Conservation (phyloP, 2,113 vertebrate genomes). For the Anhinga anhinga region DNA sequence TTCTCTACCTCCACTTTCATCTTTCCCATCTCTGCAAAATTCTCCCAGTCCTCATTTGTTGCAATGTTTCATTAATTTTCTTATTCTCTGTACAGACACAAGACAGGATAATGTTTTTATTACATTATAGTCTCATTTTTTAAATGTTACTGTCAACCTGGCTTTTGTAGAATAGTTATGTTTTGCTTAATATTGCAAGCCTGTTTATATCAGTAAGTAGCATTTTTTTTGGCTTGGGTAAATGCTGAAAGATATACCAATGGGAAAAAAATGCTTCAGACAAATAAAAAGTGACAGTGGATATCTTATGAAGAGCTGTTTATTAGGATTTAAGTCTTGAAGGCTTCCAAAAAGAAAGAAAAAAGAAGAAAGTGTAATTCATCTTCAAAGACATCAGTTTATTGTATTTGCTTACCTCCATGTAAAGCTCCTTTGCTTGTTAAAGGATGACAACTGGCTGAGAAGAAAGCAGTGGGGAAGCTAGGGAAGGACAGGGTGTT, state of each 20-base stretch:
- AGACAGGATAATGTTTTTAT: not conserved
- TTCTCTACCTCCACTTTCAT: not conserved
- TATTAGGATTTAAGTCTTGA: slow-evolving; percentile 1
- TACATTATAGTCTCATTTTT: slow-evolving; percentile 20
- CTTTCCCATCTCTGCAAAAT: not conserved
- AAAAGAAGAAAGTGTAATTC: not conserved
- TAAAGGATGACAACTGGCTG: not conserved
- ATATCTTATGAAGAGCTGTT: slow-evolving; percentile 37
- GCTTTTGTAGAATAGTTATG: not conserved
- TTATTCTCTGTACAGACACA: not conserved
- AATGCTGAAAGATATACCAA: not conserved
- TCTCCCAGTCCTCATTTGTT: not conserved
- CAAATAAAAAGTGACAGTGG: slow-evolving; percentile 40
- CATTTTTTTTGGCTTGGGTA: not conserved
- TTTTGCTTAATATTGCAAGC: slow-evolving; percentile 15
- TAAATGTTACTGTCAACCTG: not conserved
- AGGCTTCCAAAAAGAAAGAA: not conserved
- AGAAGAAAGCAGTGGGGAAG: not conserved
- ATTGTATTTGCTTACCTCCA: not conserved
- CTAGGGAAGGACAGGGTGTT: not conserved
- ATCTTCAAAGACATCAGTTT: slow-evolving; percentile 27
- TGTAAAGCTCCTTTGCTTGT: slow-evolving; percentile 17
- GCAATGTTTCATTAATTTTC: not conserved
- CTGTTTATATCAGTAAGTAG: not conserved
- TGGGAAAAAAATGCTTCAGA: slow-evolving; percentile 11